Evolutionary conservation across 2,797 vertebrate genomes (phyloP).

Genomic region (Sebastes trivittatus): DNA sequence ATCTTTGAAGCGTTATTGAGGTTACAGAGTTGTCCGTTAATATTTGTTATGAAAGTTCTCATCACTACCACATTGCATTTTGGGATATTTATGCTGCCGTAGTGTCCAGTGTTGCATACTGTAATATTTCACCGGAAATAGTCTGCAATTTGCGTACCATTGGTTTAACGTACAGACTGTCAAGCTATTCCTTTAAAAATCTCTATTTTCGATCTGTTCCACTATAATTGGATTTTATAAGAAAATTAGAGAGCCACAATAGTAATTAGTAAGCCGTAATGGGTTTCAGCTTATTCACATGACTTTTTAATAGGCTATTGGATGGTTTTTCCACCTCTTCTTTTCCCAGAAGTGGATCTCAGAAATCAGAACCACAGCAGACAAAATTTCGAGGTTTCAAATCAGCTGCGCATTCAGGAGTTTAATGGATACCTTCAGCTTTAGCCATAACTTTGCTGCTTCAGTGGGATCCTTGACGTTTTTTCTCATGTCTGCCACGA

Average conservation of each 20-base stretch:
- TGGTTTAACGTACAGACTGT: background rate
- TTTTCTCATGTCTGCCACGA: conserved; percentile 9
- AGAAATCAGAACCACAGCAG: background rate
- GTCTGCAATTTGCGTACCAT: too few relatives aligned
- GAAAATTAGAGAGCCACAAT: background rate
- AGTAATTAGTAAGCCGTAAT: background rate
- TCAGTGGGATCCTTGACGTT: conserved; percentile 1
- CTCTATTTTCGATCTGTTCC: background rate
- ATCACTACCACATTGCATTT: too few relatives aligned
- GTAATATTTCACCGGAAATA: too few relatives aligned
- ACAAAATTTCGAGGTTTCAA: conserved; percentile 1
- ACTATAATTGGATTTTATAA: background rate
- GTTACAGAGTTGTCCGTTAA: too few relatives aligned
- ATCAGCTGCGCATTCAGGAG: background rate
- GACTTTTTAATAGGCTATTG: background rate
- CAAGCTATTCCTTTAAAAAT: background rate
- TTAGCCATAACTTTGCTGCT: background rate
- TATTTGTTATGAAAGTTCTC: too few relatives aligned
- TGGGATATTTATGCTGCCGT: too few relatives aligned
- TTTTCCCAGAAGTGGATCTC: background rate
- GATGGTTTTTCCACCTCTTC: background rate
- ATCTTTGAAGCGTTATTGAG: too few relatives aligned
- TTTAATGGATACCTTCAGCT: conserved; percentile 24
- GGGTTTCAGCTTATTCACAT: background rate
- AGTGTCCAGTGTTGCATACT: too few relatives aligned